Evolutionary conservation across 2,888 invertebrate species (phyloP), one percentile per base, ranked within the genome.

Genomic region (Cyclophora punctaria): DNA sequence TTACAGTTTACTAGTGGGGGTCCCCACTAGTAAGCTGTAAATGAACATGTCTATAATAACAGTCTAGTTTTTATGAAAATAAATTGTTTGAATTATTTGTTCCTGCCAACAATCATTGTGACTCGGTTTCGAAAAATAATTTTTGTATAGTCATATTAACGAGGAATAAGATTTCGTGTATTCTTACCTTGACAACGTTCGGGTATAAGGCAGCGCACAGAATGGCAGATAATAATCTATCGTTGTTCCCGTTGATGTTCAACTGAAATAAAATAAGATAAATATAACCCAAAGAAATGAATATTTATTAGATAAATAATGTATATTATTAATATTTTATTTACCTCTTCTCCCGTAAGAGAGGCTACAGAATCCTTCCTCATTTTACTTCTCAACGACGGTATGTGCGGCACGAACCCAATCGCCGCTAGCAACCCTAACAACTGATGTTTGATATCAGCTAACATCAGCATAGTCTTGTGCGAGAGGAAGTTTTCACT

Each of bases 201-300:
- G 98, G 98, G 80, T 98, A 98, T 33, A 97, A 87, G 0, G 98
- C 97, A 2, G 97, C 97, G 73, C 96, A 96, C 44, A 99, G 86
- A 35, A 98, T 93, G 0, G 97, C 97, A 48, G 94, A 91, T 33
- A 96, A 73, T n/a, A 96, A 76, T 51, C 91, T 91, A 53, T 92
- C 90, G 64, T 95, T 95, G 3, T 93, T 93, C 3, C 93, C 93
- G 63, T 96, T 94, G 5, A 82, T 81, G 68, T 95, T 95, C 40
- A 95, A 85, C 89, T 94, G 81, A 48, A 60, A 58, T 34, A 41
- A 37, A 37, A 37, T 37, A 37, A 37, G 2, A 37, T 37, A 37
- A 20, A 20, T 20, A 20, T 20, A 20, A 20, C 1, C 20, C 20
- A 20, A 20, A 20, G 20, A 20, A 20, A 20, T 20, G 20, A 20